phyloP scores from a whole-genome alignment of 2,113 vertebrate species.

The Syrmaticus mikado region DNA sequence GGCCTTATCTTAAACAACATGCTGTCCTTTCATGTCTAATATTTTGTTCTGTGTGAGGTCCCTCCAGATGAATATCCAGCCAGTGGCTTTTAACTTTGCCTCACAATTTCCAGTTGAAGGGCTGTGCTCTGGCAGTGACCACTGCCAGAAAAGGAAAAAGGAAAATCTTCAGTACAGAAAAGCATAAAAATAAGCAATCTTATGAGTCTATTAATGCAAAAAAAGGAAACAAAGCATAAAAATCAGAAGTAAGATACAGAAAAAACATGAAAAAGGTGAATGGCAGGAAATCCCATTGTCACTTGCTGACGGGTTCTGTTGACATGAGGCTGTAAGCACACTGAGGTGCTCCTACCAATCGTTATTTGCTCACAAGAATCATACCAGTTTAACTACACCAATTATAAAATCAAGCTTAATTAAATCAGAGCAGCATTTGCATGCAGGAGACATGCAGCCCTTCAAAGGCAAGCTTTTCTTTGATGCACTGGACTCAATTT shows the following conservation, averaged over 20 bases:
- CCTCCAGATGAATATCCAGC: not conserved
- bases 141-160: too few species aligned
- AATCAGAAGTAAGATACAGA: not conserved
- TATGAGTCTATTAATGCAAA: not conserved
- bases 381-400: not conserved
- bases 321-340: not conserved
- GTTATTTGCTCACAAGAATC: not conserved
- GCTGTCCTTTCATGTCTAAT: conserved; percentile 36
- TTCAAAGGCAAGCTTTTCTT: conserved; percentile 50
- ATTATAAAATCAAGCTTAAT: conserved; percentile 54
- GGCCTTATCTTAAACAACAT: conserved; percentile 29
- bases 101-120: not conserved
- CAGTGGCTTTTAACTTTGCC: not conserved
- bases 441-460: conserved; percentile 13
- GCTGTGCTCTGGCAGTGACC: not conserved
- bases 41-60: not conserved
- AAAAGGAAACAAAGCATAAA: not conserved
- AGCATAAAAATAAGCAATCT: conserved; percentile 3
- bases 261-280: not conserved
- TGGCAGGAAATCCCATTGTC: not conserved
- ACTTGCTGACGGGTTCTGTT: not conserved
- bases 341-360: not conserved
- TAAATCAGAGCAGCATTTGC: conserved; percentile 31
- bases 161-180: not conserved
- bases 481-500: conserved; percentile 47